Percentiles rank a stretch among this genome's conserved stretches.
Conservation (phyloP, 1,140 invertebrate genomes). For the Sinella curviseta region DNA sequence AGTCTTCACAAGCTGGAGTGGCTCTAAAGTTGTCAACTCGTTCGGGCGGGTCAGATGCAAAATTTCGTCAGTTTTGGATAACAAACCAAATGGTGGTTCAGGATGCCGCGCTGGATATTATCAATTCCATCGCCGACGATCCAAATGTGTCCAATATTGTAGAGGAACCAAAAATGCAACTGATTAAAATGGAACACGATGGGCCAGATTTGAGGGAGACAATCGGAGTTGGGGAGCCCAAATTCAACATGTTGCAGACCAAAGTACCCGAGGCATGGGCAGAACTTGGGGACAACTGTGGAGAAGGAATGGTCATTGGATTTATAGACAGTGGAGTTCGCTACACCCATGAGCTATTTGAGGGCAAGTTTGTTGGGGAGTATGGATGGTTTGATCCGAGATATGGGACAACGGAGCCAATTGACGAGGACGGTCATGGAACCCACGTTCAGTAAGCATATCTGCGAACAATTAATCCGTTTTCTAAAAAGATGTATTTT, state of each 20-base stretch:
- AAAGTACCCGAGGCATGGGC: not conserved
- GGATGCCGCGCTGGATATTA: too few relatives aligned
- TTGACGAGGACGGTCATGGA: not conserved
- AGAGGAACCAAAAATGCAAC: not conserved
- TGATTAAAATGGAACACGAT: not conserved
- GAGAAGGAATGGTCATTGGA: not conserved
- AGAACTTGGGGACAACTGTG: not conserved
- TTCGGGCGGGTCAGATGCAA: too few relatives aligned
- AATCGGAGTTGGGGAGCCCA: not conserved
- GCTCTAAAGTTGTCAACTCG: too few relatives aligned
- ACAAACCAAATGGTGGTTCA: too few relatives aligned
- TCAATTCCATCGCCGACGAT: not conserved
- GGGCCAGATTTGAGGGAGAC: too few relatives aligned
- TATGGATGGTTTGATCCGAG: conserved; percentile 16
- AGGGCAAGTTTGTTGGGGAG: not conserved
- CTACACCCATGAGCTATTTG: not conserved
- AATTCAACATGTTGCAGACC: not conserved
- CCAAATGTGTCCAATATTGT: not conserved
- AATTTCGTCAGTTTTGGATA: too few relatives aligned
- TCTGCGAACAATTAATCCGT: not conserved
- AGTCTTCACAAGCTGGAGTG: too few relatives aligned
- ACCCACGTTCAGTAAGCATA: not conserved
- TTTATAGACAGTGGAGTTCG: not conserved
- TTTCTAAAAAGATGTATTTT: not conserved
- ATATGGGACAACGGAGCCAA: not conserved